Percentiles rank a stretch among this genome's conserved stretches.
These are phyloP conservation scores for Scytalopus superciliaris DNA, from an alignment of 2,113 vertebrate species.

Conservation along the genomic window DNA sequence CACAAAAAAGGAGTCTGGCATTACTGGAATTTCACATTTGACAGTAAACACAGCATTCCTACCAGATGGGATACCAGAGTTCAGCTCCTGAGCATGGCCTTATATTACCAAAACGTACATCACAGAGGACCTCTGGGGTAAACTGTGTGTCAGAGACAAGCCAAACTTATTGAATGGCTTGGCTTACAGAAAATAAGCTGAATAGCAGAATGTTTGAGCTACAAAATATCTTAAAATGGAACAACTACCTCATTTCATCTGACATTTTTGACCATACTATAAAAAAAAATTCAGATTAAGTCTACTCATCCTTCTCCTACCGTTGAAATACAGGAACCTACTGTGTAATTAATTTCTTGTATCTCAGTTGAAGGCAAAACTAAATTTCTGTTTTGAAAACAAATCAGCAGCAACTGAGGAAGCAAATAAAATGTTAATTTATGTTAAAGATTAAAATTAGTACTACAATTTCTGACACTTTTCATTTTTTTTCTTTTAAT, in stretches of 20 bases:
- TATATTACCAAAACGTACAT: neutral
- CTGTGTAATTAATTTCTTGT: neutral
- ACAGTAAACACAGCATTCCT: slow-evolving; percentile 4
- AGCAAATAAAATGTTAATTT: neutral
- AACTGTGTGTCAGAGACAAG: neutral
- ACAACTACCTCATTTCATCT: neutral
- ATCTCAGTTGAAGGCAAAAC: neutral
- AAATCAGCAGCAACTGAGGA: neutral
- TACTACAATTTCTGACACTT: neutral
- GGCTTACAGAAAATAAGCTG: neutral
- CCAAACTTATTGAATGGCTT: neutral
- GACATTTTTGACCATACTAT: neutral
- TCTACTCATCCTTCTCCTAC: neutral
- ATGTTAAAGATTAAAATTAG: neutral
- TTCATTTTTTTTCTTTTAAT: neutral
- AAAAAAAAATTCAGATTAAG: neutral
- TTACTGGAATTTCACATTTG: neutral
- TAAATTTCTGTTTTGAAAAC: neutral
- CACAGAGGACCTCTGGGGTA: neutral
- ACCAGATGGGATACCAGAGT: neutral
- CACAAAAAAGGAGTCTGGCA: neutral
- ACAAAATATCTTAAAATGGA: neutral
- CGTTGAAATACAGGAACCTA: neutral
- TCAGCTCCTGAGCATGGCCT: neutral
- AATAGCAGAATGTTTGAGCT: neutral